Conservation (phyloP, 92 coral and sea anemone species). For the Bergia sp. region DNA sequence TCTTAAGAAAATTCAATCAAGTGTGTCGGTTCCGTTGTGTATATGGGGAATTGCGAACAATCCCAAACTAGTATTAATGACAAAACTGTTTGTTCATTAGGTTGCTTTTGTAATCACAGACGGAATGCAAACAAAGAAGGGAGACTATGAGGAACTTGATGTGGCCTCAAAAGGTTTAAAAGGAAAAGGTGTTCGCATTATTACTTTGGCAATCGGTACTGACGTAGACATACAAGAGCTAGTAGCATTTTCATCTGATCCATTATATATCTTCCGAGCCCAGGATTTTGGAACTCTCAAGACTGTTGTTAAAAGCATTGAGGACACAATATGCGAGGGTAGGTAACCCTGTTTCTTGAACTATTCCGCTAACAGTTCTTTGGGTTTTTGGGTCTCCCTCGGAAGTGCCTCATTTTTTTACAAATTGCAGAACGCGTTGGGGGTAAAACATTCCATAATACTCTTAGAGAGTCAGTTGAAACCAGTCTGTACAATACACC, state of each 20-base stretch:
- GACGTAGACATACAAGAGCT: conserved; percentile 21
- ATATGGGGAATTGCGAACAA: neutral
- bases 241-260: conserved; percentile 18
- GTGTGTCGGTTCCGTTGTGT: neutral
- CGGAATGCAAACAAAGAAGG: conserved; percentile 41
- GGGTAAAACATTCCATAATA: too few relatives aligned
- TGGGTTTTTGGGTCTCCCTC: neutral
- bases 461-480: too few relatives aligned
- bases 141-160: conserved; percentile 26
- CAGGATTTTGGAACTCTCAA: conserved; percentile 29
- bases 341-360: neutral
- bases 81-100: neutral
- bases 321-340: conserved; percentile 16
- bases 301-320: conserved; percentile 23
- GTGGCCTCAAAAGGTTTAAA: conserved; percentile 44
- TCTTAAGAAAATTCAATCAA: too few relatives aligned
- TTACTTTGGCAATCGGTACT: conserved; percentile 12
- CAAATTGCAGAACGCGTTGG: too few relatives aligned
- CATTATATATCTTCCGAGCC: conserved; percentile 24
- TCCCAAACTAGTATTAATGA: neutral
- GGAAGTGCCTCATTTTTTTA: too few relatives aligned
- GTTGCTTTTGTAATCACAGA: conserved; percentile 41
- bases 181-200: conserved; percentile 27
- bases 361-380: neutral
- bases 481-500: too few relatives aligned